Evolutionary conservation across 2,888 invertebrate species (phyloP), one percentile per base, ranked within the genome.

Genomic region (Netelia inedita): DNA sequence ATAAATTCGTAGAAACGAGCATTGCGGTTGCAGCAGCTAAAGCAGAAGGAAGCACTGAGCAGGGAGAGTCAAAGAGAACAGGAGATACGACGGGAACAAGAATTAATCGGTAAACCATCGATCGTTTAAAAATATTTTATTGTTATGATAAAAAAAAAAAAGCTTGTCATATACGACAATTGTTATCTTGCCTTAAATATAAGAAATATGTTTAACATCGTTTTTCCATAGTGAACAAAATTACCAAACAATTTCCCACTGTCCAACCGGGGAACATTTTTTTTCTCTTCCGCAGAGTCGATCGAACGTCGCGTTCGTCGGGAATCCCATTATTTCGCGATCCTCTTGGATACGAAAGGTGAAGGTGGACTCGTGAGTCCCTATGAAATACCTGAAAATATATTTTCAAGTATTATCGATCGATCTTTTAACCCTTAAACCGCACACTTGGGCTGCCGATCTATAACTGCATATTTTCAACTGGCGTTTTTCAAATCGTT

Each of bases 261-360:
- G 89, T 57, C 91, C 90, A 23, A 69, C 85, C 5, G 83, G 82
- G 35, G 76, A 23, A 74, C 93, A 93, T 79, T 90, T 87, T 57
- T 88, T 88, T 65, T 88, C 84, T 73, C 83, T 86, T 76, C 95
- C 95, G 94, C 98, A 98, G 1, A 98, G 94, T 85, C 97, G 95
- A 94, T 99, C 99, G 92, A 98, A 99, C 0, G 99, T 99, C 9
- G 96, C 96, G 35, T 96, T 94, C 59, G 96, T 94, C 6, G 96
- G 95, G 93, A 98, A 98, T 0, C 98, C 98, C 61, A 99, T 93
- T 84, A 99, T 98, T 94, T 99, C 99, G 35, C 99, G 95, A 92
- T 99, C 99, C 93, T 99, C 99, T 94, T 99, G 98, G 88, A 99
- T 99, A 79, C 99, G 95, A 93, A 97, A 99, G 0, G 99, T 97